Percentiles rank a stretch among this genome's conserved stretches.
Evolutionary conservation across 1,140 invertebrate species (phyloP).

Genomic region (Anoplophora glabripennis): DNA sequence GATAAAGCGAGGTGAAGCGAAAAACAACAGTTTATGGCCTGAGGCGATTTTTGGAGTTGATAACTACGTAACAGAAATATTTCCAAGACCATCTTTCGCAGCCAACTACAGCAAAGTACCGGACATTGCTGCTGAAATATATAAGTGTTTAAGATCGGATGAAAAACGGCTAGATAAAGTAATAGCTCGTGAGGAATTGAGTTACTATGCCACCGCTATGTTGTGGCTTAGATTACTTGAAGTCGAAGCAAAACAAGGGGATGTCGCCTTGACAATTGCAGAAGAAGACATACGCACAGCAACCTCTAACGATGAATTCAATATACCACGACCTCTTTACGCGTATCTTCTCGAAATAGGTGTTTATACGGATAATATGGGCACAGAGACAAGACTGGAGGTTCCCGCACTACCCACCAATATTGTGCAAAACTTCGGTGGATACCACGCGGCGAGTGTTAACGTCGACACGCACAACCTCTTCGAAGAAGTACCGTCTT

Average conservation of each 20-base stretch:
- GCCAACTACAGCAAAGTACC: too few relatives aligned
- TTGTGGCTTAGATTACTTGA: constrained; percentile 21
- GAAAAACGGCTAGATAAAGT: constrained; percentile 23
- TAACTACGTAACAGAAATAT: too few relatives aligned
- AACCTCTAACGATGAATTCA: constrained; percentile 22
- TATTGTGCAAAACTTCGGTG: constrained; percentile 28
- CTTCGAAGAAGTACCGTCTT: constrained; percentile 39
- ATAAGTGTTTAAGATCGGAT: constrained; percentile 11
- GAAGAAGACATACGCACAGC: constrained; percentile 31
- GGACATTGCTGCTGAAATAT: constrained; percentile 20
- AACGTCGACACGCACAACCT: constrained; percentile 32
- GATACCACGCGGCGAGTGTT: constrained; percentile 32
- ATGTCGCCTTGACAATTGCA: constrained; percentile 17
- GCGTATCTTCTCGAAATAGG: constrained; percentile 28
- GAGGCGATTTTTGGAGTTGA: too few relatives aligned
- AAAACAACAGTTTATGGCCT: too few relatives aligned
- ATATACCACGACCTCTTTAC: constrained; percentile 34
- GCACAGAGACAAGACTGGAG: constrained; percentile 27
- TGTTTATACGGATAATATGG: constrained; percentile 29
- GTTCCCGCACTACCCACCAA: constrained; percentile 27
- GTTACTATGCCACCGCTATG: constrained; percentile 22
- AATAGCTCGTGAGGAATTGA: constrained; percentile 15
- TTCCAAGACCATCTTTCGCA: too few relatives aligned
- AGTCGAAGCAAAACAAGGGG: constrained; percentile 29
- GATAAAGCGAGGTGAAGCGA: too few relatives aligned